A percentile compares a stretch with the other conserved stretches of the same genome.
Conservation (phyloP, 2,797 vertebrate species). For the Phalloptychus januarius region DNA sequence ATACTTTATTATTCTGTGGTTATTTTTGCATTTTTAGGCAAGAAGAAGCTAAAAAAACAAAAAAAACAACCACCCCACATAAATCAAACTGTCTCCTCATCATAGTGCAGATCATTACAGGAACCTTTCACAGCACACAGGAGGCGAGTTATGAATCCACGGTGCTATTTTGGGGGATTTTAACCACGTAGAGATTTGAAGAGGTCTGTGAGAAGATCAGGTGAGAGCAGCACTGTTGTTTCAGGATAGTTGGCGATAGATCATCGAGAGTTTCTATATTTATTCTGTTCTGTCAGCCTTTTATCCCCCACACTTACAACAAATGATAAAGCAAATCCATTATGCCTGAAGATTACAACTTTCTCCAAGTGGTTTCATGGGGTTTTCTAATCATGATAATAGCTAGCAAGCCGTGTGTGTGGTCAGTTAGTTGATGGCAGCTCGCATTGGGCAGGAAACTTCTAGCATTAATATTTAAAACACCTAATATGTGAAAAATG, state of each 20-base stretch:
- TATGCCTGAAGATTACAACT: background rate
- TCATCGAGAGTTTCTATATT: background rate
- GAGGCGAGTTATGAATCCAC: conserved; percentile 22
- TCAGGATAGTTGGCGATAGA: background rate
- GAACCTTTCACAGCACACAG: conserved; percentile 29
- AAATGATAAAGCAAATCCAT: background rate
- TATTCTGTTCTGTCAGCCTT: background rate
- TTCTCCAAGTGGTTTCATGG: conserved; percentile 13
- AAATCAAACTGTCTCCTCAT: background rate
- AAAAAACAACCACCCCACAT: background rate
- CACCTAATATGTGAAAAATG: background rate
- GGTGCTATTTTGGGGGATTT: conserved; percentile 40
- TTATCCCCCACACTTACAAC: background rate
- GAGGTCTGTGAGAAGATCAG: background rate
- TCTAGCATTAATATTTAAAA: background rate
- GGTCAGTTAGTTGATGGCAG: background rate
- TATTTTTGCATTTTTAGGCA: conserved; percentile 10
- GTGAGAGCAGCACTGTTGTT: background rate
- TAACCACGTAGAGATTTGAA: conserved; percentile 20
- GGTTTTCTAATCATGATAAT: background rate
- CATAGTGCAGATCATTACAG: conserved; percentile 11
- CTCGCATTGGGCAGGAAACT: background rate
- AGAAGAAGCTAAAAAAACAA: background rate
- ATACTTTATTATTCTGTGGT: too few species aligned
- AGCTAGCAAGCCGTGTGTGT: background rate